Base-by-base conservation (phyloP, 1,140 invertebrate species). In the Drosophila takahashii region DNA sequence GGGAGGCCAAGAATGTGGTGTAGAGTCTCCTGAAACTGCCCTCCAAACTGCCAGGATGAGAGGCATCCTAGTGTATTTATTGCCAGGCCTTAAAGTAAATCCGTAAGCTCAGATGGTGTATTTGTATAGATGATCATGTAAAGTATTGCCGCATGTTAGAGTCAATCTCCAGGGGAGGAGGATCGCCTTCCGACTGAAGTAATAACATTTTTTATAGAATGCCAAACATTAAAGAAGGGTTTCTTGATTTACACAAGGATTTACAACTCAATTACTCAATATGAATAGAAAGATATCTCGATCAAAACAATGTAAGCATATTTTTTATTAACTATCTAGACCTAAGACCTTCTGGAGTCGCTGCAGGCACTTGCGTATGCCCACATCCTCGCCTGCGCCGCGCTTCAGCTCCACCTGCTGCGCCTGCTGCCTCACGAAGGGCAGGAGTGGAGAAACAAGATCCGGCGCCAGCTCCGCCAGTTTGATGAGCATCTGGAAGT, bases 341-440 rank as follows among this genome's bases (percentile, higher is more conserved):
- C 1, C 9, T 34, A 45, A 78, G 51, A 59, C 75, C 22, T 81
- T 71, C 37, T 90, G 73, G 10, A 92, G 47, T 0, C 77, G 73
- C 18, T 79, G 75, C 16, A 91, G 51, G 27, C 86, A 91, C 15
- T 90, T 81, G n/a, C 91, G 76, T 50, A 92, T 89, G 26, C 90
- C 83, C 45, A 80, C 70, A 81, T 92, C 91, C 52, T 91, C 78
- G n/a, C 91, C 91, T 62, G 79, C 86, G 37, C 91, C 91, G 4
- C 91, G 81, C 13, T 92, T 91, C 26, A 72, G 52, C 44, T 92
- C 91, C n/a, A 92, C 91, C 41, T 71, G 64, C 36, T 51, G 18
- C 11, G 91, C 75, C 64, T 84, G 72, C 0, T 79, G 45, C 1
- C 54, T 44, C 16, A 92, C 58, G 56, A 81, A 91, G 0, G 57